These are phyloP conservation scores for Hestina assimilis DNA, from an alignment of 1,140 invertebrate species.

Conservation along the genomic window DNA sequence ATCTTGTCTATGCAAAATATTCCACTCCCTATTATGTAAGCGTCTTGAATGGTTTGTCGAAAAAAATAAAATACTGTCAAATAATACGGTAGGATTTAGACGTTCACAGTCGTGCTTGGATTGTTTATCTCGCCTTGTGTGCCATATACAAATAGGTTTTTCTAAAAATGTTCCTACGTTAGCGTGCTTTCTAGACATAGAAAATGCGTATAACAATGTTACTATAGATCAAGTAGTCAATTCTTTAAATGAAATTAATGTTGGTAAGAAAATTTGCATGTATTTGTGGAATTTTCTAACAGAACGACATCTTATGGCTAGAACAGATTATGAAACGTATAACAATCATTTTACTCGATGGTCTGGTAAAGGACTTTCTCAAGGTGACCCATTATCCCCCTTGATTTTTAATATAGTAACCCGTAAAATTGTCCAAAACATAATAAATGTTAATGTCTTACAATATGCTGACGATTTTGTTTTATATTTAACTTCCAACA, in stretches of 20 bases:
- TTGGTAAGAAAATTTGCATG: neutral
- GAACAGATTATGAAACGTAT: neutral
- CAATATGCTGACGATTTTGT: constrained; percentile 37
- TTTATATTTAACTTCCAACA: neutral
- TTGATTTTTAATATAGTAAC: neutral
- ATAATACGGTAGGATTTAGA: constrained; percentile 1
- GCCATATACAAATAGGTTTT: constrained; percentile 1
- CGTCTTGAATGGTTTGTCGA: neutral
- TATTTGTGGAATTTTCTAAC: constrained; percentile 1
- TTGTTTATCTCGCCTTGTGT: neutral
- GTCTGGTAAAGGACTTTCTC: neutral
- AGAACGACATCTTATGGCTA: neutral
- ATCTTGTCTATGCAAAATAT: too few species aligned
- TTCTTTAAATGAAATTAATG: neutral
- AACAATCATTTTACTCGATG: neutral
- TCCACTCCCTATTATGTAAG: neutral
- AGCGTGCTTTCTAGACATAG: neutral
- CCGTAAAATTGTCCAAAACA: neutral
- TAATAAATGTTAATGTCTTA: constrained; percentile 10
- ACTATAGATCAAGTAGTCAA: neutral
- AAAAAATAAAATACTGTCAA: constrained; percentile 2
- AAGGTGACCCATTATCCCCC: neutral
- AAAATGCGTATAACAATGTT: too few species aligned
- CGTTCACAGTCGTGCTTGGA: neutral
- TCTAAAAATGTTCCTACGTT: neutral